Evolutionary conservation across 2,113 vertebrate genomes (phyloP).

Genomic region (Coptodon bakossiorum): DNA sequence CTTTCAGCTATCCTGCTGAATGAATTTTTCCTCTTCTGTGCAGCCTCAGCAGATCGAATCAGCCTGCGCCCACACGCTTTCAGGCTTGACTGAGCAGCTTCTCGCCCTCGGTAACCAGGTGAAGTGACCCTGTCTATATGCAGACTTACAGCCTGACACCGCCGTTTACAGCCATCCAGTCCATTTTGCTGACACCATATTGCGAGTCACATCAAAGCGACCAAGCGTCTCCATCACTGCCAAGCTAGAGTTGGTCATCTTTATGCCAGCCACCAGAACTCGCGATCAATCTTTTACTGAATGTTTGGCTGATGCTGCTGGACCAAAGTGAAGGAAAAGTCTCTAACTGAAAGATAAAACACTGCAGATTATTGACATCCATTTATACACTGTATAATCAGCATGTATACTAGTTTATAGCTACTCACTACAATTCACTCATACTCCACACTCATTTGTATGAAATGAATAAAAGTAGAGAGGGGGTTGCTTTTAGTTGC

Average conservation of each 20-base stretch:
- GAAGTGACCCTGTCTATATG: conserved; percentile 56
- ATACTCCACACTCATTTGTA: neutral
- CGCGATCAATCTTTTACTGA: neutral
- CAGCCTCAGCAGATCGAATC: conserved; percentile 59
- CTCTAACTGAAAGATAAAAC: neutral
- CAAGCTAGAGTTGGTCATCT: neutral
- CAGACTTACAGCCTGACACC: conserved; percentile 29
- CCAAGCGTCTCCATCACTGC: conserved; percentile 32
- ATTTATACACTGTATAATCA: neutral
- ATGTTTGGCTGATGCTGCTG: neutral
- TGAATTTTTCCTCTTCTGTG: conserved; percentile 37
- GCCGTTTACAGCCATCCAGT: conserved; percentile 22
- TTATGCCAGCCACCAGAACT: neutral
- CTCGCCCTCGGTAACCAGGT: conserved; percentile 39
- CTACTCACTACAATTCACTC: neutral
- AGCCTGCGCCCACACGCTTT: conserved; percentile 18
- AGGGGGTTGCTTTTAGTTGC: neutral
- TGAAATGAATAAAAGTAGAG: neutral
- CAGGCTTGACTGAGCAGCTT: conserved; percentile 49
- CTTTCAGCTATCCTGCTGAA: neutral
- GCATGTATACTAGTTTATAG: neutral
- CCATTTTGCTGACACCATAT: conserved; percentile 38
- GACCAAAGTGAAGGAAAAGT: neutral
- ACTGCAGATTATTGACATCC: neutral
- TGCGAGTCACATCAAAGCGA: conserved; percentile 5